These are phyloP conservation scores for Neoitamus cyanurus DNA, from an alignment of 2,888 invertebrate species.

Conservation along the genomic window DNA sequence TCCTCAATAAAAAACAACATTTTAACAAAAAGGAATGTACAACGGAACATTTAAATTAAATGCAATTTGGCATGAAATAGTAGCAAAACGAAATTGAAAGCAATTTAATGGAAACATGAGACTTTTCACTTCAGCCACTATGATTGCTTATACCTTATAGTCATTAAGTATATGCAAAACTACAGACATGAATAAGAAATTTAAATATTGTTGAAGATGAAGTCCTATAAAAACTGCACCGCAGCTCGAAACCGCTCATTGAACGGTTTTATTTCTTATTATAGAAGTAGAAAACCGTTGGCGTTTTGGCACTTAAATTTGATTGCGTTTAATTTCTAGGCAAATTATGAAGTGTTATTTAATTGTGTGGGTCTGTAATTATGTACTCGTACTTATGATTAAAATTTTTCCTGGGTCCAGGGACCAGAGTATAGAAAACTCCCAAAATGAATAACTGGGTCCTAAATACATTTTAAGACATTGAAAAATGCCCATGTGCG, in stretches of 20 bases:
- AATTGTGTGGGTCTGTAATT: too few relatives aligned
- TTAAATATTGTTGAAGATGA: not conserved
- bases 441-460: too few relatives aligned
- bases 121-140: not conserved
- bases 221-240: not conserved
- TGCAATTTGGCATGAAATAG: not conserved
- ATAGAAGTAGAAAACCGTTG: not conserved
- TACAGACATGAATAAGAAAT: not conserved
- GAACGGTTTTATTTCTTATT: not conserved
- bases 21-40: not conserved
- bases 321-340: not conserved
- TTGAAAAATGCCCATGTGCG: too few relatives aligned
- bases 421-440: too few relatives aligned
- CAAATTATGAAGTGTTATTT: too few relatives aligned
- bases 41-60: not conserved
- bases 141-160: not conserved
- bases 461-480: too few relatives aligned
- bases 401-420: too few relatives aligned
- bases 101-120: not conserved
- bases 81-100: not conserved
- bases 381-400: too few relatives aligned
- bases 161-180: not conserved
- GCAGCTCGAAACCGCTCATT: not conserved
- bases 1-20: not conserved
- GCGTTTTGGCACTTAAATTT: not conserved